phyloP scores from a whole-genome alignment of 35 echinoderm and acorn worm species.

The Patiria miniata region DNA sequence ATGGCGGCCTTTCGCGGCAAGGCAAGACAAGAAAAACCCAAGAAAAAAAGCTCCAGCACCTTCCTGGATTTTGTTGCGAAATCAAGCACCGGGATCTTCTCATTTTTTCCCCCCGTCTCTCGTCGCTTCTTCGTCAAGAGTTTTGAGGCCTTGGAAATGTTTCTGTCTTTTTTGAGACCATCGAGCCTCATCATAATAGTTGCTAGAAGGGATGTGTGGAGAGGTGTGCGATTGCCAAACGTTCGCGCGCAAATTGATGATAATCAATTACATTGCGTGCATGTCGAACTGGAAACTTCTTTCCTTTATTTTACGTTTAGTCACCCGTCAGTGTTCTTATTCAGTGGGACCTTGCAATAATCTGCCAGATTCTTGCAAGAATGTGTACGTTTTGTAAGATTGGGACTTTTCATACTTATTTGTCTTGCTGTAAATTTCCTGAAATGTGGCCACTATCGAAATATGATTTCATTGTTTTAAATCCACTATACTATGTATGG shows the following conservation, averaged over 20 bases:
- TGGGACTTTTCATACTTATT: too few species aligned
- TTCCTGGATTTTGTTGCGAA: conserved; percentile 17
- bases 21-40: too few species aligned
- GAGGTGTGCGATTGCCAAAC: conserved; percentile 4
- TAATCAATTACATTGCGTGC: not conserved
- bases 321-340: not conserved
- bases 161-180: not conserved
- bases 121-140: not conserved
- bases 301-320: not conserved
- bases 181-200: not conserved
- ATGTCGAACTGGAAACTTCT: not conserved
- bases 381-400: too few species aligned
- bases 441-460: too few species aligned
- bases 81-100: conserved; percentile 11
- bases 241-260: not conserved
- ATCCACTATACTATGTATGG: too few species aligned
- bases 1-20: not conserved
- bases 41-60: too few species aligned
- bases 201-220: not conserved
- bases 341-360: not conserved
- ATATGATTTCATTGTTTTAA: too few species aligned
- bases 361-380: too few species aligned
- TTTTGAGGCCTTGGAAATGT: not conserved
- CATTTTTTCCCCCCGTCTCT: not conserved
- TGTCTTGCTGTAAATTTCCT: too few species aligned